Evolutionary conservation across 2,888 invertebrate species (phyloP).

Genomic region (Bugula neritina): DNA sequence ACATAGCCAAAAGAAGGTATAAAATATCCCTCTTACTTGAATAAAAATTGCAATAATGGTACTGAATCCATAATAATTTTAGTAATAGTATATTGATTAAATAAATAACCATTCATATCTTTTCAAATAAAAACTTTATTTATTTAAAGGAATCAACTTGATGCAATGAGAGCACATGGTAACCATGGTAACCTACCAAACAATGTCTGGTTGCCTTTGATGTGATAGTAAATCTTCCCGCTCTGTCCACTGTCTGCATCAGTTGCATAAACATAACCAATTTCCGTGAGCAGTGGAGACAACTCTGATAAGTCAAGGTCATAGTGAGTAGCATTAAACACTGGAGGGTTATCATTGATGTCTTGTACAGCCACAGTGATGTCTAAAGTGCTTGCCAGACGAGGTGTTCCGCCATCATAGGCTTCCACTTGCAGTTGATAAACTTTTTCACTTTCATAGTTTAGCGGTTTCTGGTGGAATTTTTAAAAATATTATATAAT

Average conservation of each 20-base stretch:
- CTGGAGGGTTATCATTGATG: slow-evolving; percentile 83
- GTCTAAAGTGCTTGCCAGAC: slow-evolving; percentile 75
- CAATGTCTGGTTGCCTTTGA: neutral
- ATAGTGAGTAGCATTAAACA: slow-evolving; percentile 58
- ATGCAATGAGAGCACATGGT: no score
- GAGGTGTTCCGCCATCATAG: slow-evolving; percentile 74
- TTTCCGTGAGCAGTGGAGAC: neutral
- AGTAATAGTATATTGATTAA: no score
- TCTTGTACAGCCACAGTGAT: slow-evolving; percentile 71
- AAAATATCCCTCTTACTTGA: no score
- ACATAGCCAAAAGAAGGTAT: no score
- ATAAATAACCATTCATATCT: no score
- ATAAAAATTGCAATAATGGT: no score
- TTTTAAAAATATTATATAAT: no score
- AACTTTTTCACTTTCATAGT: slow-evolving; percentile 76
- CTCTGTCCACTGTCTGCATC: slow-evolving; percentile 19
- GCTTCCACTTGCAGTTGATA: slow-evolving; percentile 81
- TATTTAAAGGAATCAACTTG: no score
- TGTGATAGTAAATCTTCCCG: slow-evolving; percentile 13
- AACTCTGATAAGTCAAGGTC: neutral
- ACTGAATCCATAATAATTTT: no score
- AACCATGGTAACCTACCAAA: slow-evolving; percentile 21
- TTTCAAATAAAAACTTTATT: no score
- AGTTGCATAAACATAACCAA: slow-evolving; percentile 8
- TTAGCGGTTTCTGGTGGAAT: slow-evolving; percentile 69